phyloP scores from a whole-genome alignment of 53 echinoderm and acorn worm genomes.

The Arbacia lixula region DNA sequence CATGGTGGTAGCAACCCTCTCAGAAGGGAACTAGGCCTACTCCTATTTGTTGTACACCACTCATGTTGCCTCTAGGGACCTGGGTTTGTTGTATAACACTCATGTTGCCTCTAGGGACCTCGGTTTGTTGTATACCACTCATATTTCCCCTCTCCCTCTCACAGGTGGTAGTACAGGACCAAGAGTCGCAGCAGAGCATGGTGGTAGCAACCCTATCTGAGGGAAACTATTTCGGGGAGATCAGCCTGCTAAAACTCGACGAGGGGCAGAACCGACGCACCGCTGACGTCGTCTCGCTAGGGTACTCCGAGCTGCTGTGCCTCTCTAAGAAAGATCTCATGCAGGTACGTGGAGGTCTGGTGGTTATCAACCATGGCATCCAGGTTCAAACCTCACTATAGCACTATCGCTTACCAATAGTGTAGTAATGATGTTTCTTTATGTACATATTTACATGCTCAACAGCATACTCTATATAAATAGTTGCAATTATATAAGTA shows the following conservation, averaged over 20 bases:
- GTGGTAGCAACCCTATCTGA: constrained; percentile 93
- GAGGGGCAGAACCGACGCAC: constrained; percentile 93
- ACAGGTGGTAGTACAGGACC: constrained; percentile 93
- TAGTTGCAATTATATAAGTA: too few species aligned
- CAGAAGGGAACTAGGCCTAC: constrained; percentile 97
- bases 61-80: constrained; percentile 94
- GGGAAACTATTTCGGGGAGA: constrained; percentile 99
- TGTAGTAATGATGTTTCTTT: too few species aligned
- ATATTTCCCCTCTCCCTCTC: background rate
- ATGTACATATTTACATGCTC: too few species aligned
- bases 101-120: too few species aligned
- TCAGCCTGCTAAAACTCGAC: constrained; percentile 93
- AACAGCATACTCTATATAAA: too few species aligned
- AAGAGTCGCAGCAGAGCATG: constrained; percentile 80
- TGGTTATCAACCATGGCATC: too few species aligned
- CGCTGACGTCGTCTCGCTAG: constrained; percentile 92
- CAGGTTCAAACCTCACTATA: background rate
- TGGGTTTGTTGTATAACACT: too few species aligned
- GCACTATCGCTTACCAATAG: too few species aligned
- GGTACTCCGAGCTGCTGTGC: constrained; percentile 94
- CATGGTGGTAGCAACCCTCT: constrained; percentile 92
- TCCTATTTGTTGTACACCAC: constrained; percentile 89
- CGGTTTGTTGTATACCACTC: too few species aligned
- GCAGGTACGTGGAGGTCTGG: constrained; percentile 84
- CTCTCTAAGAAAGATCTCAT: constrained; percentile 96